Evolutionary conservation across 2,113 vertebrate genomes (phyloP), one percentile per base, ranked within the genome.

Genomic region (Lamprologus ornatipinnis): DNA sequence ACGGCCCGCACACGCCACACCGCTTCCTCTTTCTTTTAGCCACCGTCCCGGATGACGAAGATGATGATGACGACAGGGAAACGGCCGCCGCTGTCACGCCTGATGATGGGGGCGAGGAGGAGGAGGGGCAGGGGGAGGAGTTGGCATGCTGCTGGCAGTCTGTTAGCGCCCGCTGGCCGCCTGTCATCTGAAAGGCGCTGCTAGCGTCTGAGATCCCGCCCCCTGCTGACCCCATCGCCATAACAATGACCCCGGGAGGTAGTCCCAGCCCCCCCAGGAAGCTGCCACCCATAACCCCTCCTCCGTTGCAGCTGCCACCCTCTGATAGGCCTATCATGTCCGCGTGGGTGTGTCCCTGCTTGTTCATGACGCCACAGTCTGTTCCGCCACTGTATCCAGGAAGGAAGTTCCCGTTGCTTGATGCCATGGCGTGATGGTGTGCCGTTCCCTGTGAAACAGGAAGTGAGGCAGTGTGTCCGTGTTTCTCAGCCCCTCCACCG

Each of bases 1-100:
- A 99, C 91, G 98, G 98, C 81, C 97, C 97, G 90, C 98, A 99
- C 79, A 99, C 97, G 83, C 98, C 98, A 9, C 98, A 99, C 9
- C 98, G 96, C 93, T 99, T 99, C 96, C 98, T 96, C 96, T 99
- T 98, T 95, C 98, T 97, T 96, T 99, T 99, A 82, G 98, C 98
- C 3, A 92, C 95, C 14, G 82, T 90, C 42, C 88, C 94, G 4
- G 91, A 92, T 1, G 93, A 94, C 0, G 94, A 92, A 2, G 90
- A 93, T 0, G 91, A 89, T 0, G 93, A 94, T 1, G 92, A 91
- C 1, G 93, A 93, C 53, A 94, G 31, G 40, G 91, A 89, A 26
- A 91, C 94, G 31, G 88, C 93, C 9, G 89, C 90, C 1, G 86
- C 81, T 2, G 91, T 83, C 58, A 90, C 91, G 2, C 91, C 95